Conservation (phyloP, 2,888 invertebrate species). For the Pammene fasciana region DNA sequence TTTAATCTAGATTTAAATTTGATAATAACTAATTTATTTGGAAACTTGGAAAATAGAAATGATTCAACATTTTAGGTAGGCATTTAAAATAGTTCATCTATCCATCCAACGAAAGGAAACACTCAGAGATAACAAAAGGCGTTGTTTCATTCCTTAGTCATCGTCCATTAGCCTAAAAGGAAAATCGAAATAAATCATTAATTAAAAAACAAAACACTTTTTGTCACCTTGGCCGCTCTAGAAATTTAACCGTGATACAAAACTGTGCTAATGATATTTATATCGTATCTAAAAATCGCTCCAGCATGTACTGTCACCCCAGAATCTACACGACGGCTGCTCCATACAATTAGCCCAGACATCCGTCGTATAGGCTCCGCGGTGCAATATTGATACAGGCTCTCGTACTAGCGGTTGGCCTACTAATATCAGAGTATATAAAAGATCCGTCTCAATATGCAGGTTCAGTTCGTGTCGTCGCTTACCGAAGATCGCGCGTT, state of each 20-base stretch:
- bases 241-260: conserved; percentile 69
- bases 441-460: conserved; percentile 66
- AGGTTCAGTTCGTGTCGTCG: conserved; percentile 69
- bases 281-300: conserved; percentile 71
- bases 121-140: conserved; percentile 34
- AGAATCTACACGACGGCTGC: conserved; percentile 20
- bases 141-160: conserved; percentile 35
- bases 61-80: conserved; percentile 24
- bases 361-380: conserved; percentile 49
- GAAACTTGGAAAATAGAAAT: conserved; percentile 8
- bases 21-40: neutral
- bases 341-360: neutral
- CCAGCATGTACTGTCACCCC: conserved; percentile 50
- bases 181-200: conserved; percentile 59
- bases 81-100: conserved; percentile 28
- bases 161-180: conserved; percentile 45
- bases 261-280: conserved; percentile 78
- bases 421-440: conserved; percentile 76
- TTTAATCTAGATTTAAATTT: neutral
- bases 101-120: conserved; percentile 31
- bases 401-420: conserved; percentile 78
- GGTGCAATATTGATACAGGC: conserved; percentile 61
- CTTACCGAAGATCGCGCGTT: conserved; percentile 62
- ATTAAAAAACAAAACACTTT: conserved; percentile 59
- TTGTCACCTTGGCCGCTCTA: conserved; percentile 74